Evolutionary conservation across 2,888 invertebrate genomes (phyloP).

Genomic region (Chelonus formosanus): DNA sequence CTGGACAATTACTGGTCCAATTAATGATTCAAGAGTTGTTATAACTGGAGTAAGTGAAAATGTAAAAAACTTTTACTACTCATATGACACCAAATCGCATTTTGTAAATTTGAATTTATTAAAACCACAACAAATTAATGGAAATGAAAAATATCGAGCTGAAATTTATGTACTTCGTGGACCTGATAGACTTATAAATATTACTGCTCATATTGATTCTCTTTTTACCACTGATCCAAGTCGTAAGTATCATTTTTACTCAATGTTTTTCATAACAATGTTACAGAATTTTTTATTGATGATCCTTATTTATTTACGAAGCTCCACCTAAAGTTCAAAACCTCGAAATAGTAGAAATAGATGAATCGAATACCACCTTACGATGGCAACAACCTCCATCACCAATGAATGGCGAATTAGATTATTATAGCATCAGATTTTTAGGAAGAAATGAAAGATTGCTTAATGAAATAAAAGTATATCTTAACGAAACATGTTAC

Average conservation of each 20-base stretch:
- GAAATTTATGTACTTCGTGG: not conserved
- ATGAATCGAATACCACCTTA: slow-evolving; percentile 33
- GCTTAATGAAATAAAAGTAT: not conserved
- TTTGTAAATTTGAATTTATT: not conserved
- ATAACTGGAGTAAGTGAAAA: not conserved
- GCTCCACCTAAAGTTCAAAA: slow-evolving; percentile 44
- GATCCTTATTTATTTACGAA: slow-evolving; percentile 16
- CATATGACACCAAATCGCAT: not conserved
- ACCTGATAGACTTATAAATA: not conserved
- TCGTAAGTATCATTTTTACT: not conserved
- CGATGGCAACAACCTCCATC: slow-evolving; percentile 45
- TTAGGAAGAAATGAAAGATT: not conserved
- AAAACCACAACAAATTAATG: not conserved
- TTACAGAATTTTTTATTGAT: slow-evolving; percentile 1
- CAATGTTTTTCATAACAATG: not conserved
- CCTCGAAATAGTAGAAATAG: slow-evolving; percentile 42
- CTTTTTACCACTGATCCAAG: slow-evolving; percentile 1
- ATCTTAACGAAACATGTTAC: slow-evolving; percentile 28
- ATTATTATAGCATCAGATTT: slow-evolving; percentile 36
- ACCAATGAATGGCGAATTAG: slow-evolving; percentile 47
- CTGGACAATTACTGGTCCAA: slow-evolving; percentile 4
- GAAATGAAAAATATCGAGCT: not conserved
- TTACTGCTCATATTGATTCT: slow-evolving; percentile 1
- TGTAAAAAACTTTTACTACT: not conserved
- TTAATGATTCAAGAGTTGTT: not conserved